A percentile compares a stretch with the other conserved stretches of the same genome.
Conservation (phyloP, 2,888 invertebrate species). For the Microctonus hyperodae region DNA sequence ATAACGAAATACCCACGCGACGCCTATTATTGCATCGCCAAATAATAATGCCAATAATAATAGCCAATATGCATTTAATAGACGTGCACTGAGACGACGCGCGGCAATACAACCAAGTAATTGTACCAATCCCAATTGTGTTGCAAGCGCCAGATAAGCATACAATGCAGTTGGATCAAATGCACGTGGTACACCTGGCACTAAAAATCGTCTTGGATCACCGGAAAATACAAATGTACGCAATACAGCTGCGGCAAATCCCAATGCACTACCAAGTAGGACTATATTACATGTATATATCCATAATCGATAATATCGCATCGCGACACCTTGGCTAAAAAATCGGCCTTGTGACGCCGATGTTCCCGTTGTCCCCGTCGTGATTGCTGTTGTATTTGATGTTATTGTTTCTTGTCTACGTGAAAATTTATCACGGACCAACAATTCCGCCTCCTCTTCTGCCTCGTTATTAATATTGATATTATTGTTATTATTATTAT, state of each 20-base stretch:
- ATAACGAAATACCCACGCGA: slow-evolving; percentile 85
- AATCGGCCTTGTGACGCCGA: slow-evolving; percentile 62
- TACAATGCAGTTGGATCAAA: slow-evolving; percentile 85
- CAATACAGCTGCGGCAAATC: slow-evolving; percentile 79
- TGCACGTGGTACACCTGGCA: slow-evolving; percentile 75
- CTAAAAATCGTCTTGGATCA: slow-evolving; percentile 75
- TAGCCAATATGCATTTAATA: slow-evolving; percentile 86
- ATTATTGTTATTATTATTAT: background rate
- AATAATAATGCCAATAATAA: slow-evolving; percentile 79
- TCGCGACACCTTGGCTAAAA: slow-evolving; percentile 71
- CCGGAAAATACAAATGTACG: slow-evolving; percentile 70
- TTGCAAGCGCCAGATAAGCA: slow-evolving; percentile 81
- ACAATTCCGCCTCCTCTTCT: slow-evolving; percentile 21
- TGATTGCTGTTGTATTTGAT: slow-evolving; percentile 65
- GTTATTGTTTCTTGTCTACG: slow-evolving; percentile 30
- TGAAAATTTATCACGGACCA: slow-evolving; percentile 21
- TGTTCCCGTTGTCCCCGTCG: slow-evolving; percentile 63
- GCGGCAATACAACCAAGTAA: slow-evolving; percentile 84
- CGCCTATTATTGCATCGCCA: slow-evolving; percentile 84
- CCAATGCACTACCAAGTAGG: slow-evolving; percentile 81
- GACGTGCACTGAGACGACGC: slow-evolving; percentile 78
- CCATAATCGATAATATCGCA: slow-evolving; percentile 89
- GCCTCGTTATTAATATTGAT: background rate
- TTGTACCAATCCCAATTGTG: slow-evolving; percentile 75
- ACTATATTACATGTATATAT: slow-evolving; percentile 92